Evolutionary conservation across 1,140 invertebrate genomes (phyloP), one percentile per base, ranked within the genome.

Genomic region (Zaprionus ghesquierei): DNA sequence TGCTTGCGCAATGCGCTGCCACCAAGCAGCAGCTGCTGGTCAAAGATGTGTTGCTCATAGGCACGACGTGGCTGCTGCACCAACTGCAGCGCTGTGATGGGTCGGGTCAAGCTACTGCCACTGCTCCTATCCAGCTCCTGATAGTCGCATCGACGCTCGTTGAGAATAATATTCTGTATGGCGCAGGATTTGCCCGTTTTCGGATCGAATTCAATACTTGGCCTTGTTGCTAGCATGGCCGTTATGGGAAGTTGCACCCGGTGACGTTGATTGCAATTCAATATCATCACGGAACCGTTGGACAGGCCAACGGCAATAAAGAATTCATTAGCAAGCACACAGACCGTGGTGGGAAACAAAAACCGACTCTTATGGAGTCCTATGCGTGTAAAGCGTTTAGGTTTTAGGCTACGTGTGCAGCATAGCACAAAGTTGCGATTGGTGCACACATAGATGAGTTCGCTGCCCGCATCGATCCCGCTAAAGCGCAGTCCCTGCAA

Each of bases 141-240:
- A 15, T 84, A 66, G 15, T 92, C 81, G 13, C 78, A 79, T 35
- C 78, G 77, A 9, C 90, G 79, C 25, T 91, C 89, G 56, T 90
- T 91, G 5, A 90, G 77, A 25, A 92, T 87, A 15, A 92, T 92
- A 33, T 92, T 92, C 63, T 92, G 91, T 44, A 92, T 92, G 53
- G 91, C 91, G 51, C 91, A 92, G 6, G 91, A 92, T 72, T 92
- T 92, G 13, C 87, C 90, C 8, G 76, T 90, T 5, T 87, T 80
- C 0, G 65, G 56, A 46, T 80, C 86, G 6, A 35, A 59, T 2
- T 60, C 65, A 53, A 55, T 49, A 0, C 12, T 50, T 15, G 68
- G 18, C 12, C 35, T 65, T 6, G 6, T 2, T 6, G n/a, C n/a
- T 15, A 69, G 75, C 15, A 69, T 51, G 2, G 63, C 79, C 6